Conservation (phyloP, 1,140 invertebrate genomes). For the Magallana gigas region DNA sequence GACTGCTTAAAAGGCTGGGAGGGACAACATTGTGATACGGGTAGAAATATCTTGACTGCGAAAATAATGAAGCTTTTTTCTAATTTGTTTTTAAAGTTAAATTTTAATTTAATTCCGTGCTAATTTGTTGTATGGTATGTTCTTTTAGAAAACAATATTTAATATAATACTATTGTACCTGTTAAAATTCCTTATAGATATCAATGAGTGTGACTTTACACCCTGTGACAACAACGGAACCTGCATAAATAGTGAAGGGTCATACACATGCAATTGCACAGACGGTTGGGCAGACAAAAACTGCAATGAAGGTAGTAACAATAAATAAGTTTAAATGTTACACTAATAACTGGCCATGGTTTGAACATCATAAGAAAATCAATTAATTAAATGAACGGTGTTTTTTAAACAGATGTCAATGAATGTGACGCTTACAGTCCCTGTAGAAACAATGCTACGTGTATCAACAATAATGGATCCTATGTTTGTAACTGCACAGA, state of each 20-base stretch:
- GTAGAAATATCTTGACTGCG: neutral
- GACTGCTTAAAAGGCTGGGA: constrained; percentile 26
- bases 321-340: too few species aligned
- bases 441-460: constrained; percentile 48
- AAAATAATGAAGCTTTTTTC: too few species aligned
- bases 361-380: too few species aligned
- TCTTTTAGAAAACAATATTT: too few species aligned
- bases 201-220: constrained; percentile 39
- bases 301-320: constrained; percentile 36
- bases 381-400: too few species aligned
- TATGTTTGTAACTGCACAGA: constrained; percentile 48
- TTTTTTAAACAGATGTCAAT: neutral
- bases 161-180: neutral
- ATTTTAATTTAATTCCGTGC: too few species aligned
- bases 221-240: constrained; percentile 39
- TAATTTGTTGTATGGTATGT: too few species aligned
- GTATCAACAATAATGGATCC: constrained; percentile 43
- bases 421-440: neutral
- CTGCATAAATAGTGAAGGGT: constrained; percentile 40
- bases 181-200: constrained; percentile 84
- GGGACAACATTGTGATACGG: neutral
- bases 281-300: neutral
- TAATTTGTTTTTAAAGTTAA: too few species aligned
- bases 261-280: constrained; percentile 34
- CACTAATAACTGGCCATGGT: too few species aligned